A percentile compares a stretch with the other conserved stretches of the same genome.
phyloP scores from a whole-genome alignment of 1,140 invertebrate genomes.

The Trinorchestia longiramus region DNA sequence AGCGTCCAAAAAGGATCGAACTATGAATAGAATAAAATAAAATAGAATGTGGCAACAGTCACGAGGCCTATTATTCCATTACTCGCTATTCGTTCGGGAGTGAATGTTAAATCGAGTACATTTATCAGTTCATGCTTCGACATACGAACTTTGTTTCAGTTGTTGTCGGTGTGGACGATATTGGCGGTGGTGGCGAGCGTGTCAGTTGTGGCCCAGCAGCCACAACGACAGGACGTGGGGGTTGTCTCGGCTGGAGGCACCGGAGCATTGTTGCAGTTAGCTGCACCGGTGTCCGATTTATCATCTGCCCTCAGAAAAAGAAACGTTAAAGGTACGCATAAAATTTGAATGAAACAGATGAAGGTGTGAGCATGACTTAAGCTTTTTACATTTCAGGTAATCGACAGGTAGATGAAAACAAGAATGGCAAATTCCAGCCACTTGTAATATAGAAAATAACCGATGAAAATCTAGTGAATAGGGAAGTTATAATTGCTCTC shows the following conservation, averaged over 20 bases:
- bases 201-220: slow-evolving; percentile 33
- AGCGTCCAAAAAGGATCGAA: too few species aligned
- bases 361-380: neutral
- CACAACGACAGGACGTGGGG: neutral
- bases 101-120: too few species aligned
- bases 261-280: neutral
- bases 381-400: neutral
- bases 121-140: neutral
- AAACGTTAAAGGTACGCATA: slow-evolving; percentile 6
- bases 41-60: neutral
- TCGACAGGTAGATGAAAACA: neutral
- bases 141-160: neutral
- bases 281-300: slow-evolving; percentile 8
- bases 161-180: neutral
- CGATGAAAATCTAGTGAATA: too few species aligned
- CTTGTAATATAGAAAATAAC: too few species aligned
- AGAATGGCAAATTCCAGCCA: neutral
- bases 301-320: slow-evolving; percentile 17
- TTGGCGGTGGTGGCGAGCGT: slow-evolving; percentile 4
- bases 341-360: neutral
- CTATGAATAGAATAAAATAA: neutral
- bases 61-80: neutral
- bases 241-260: neutral
- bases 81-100: neutral
- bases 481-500: too few species aligned